Base-by-base conservation (phyloP, 2,888 invertebrate species). In the Prenolepis imparis region DNA sequence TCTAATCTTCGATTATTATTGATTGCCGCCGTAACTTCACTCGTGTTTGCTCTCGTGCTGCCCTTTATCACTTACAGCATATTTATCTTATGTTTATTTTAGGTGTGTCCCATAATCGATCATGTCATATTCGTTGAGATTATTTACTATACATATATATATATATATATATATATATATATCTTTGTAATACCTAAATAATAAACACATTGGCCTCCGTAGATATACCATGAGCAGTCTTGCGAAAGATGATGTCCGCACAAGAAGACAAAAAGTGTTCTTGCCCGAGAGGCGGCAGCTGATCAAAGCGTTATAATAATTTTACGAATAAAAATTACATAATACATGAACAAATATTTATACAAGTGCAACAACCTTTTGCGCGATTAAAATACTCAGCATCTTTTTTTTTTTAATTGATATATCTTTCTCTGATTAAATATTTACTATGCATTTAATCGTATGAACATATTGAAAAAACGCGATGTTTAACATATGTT, bases 401-500 rank as follows among this genome's bases (percentile, higher is more conserved):
- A 39, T 67, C 18, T 28, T 44, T 28, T 44, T 44, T 67, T 44
- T 67, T 67, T 67, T 44, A 11, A 44, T n/a, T n/a, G n/a, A 44
- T 44, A 28, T 44, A 24, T 67, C 9, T 44, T 67, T 18, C 24
- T 44, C 24, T 9, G 0, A 12, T 66, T 67, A 44, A 48, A 48
- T 67, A 11, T 48, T 48, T 44, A 67, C 4, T 21, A 41, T 39
- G 44, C 5, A 44, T 18, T 44, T 4, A 44, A 44, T 44, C 4
- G 15, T 44, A 44, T 44, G 15, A 66, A 66, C 48, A 48, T 48
- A 28, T 28, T 48, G 3, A 48, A 48, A 48, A 48, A 48, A 6
- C 2, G 12, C 9, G 21, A 41, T 66, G 41, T 5, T 6, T 28
- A n/a, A 36, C 36, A 36, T 48, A 52, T 52, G 28, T 28, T 28